These are phyloP conservation scores for Nesometra sesokonis DNA, from an alignment of 35 echinoderm and acorn worm genomes.

Conservation along the genomic window DNA sequence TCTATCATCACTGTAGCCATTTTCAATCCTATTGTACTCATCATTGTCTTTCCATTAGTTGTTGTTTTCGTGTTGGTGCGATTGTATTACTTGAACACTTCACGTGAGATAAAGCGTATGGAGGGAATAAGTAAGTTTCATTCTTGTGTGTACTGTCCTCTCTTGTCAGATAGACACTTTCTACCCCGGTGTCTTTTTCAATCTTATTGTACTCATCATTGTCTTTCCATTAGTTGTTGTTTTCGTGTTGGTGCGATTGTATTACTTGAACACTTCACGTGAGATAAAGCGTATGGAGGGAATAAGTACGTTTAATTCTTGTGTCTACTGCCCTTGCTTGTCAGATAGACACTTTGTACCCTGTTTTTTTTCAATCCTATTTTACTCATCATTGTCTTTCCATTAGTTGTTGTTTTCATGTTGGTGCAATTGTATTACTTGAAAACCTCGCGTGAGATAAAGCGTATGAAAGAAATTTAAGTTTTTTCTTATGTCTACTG, in stretches of 20 bases:
- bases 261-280: constrained; percentile 14
- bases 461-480: constrained; percentile 29
- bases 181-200: constrained; percentile 8
- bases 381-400: constrained; percentile 10
- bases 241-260: constrained; percentile 27
- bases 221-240: constrained; percentile 7
- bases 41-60: constrained; percentile 1
- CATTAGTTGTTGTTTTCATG: constrained; percentile 17
- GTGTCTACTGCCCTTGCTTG: too few relatives aligned
- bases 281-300: constrained; percentile 33
- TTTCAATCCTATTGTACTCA: constrained; percentile 19
- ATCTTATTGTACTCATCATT: constrained; percentile 14
- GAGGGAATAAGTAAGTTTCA: constrained; percentile 29
- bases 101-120: constrained; percentile 24
- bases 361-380: constrained; percentile 15
- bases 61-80: constrained; percentile 27
- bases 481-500: too few relatives aligned
- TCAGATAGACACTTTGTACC: not conserved
- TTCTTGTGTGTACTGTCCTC: too few relatives aligned
- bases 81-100: constrained; percentile 17
- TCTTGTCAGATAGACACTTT: constrained; percentile 1
- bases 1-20: not conserved
- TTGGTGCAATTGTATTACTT: constrained; percentile 22
- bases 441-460: constrained; percentile 16
- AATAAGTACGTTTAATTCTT: constrained; percentile 18